phyloP scores from a whole-genome alignment of 2,888 invertebrate species.

The Pseudococcus viburni region DNA sequence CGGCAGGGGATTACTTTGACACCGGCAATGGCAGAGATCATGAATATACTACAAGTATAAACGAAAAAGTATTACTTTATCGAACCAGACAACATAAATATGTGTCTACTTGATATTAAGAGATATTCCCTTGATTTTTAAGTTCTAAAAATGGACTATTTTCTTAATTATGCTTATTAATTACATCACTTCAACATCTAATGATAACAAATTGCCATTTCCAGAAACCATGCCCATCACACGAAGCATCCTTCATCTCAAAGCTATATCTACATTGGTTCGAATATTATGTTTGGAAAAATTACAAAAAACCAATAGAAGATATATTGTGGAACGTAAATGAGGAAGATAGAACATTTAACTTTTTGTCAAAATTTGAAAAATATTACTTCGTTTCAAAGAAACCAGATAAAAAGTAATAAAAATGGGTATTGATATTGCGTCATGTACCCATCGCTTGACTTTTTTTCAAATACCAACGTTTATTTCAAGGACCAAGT shows the following conservation, averaged over 20 bases:
- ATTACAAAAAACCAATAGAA: constrained; percentile 87
- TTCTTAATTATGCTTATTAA: no score
- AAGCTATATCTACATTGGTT: constrained; percentile 93
- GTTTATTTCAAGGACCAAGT: neutral
- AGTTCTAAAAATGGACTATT: no score
- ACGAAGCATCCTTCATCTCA: constrained; percentile 87
- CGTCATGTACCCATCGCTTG: neutral
- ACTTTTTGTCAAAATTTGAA: constrained; percentile 86
- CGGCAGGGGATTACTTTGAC: neutral
- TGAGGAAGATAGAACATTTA: constrained; percentile 83
- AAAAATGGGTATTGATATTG: neutral
- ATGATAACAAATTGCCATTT: neutral
- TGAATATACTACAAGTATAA: no score
- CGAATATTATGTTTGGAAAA: constrained; percentile 85
- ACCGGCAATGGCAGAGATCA: neutral
- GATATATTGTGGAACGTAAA: constrained; percentile 91
- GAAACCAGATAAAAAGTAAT: neutral
- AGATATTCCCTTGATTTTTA: no score
- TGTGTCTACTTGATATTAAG: no score
- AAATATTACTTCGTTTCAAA: constrained; percentile 75
- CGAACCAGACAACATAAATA: no score
- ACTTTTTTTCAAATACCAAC: no score
- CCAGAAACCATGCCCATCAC: constrained; percentile 91
- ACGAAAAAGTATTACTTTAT: neutral
- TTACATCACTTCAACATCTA: no score